A percentile compares a stretch with the other conserved stretches of the same genome.
These are phyloP conservation scores for Macquaria australasica DNA, from an alignment of 2,113 vertebrate species.

Conservation along the genomic window DNA sequence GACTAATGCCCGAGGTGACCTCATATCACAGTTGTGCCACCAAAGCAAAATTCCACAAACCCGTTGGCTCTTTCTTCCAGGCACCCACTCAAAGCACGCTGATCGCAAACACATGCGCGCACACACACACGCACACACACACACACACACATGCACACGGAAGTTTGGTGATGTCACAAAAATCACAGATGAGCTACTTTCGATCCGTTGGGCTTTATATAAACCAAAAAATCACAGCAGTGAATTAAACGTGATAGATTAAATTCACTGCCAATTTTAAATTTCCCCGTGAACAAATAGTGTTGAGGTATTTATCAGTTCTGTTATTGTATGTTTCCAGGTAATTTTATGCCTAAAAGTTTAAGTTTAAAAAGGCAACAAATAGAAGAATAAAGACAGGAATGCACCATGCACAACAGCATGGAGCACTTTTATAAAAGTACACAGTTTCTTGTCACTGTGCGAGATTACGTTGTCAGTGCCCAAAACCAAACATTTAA, in stretches of 20 bases:
- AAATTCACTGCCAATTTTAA: not conserved
- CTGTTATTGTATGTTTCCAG: not conserved
- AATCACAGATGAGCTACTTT: slow-evolving; percentile 26
- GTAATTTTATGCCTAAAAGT: not conserved
- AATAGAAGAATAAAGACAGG: slow-evolving; percentile 11
- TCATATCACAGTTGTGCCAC: slow-evolving; percentile 84
- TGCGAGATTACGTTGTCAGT: slow-evolving; percentile 54
- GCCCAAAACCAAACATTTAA: slow-evolving; percentile 81
- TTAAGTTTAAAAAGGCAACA: not conserved
- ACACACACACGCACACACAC: not conserved
- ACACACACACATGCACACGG: not conserved
- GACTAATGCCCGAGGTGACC: slow-evolving; percentile 85
- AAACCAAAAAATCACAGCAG: slow-evolving; percentile 20
- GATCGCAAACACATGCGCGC: slow-evolving; percentile 50
- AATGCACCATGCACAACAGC: not conserved
- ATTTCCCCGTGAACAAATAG: not conserved
- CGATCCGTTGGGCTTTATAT: slow-evolving; percentile 4
- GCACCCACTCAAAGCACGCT: slow-evolving; percentile 66
- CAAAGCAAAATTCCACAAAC: slow-evolving; percentile 85
- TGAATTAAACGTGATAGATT: slow-evolving; percentile 12
- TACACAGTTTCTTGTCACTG: slow-evolving; percentile 55
- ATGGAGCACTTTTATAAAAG: slow-evolving; percentile 26
- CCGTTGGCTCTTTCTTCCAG: slow-evolving; percentile 81
- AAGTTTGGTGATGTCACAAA: slow-evolving; percentile 55
- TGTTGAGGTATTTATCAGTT: not conserved